Base-by-base conservation (phyloP, 2,113 vertebrate species). In the Trachemys scripta region DNA sequence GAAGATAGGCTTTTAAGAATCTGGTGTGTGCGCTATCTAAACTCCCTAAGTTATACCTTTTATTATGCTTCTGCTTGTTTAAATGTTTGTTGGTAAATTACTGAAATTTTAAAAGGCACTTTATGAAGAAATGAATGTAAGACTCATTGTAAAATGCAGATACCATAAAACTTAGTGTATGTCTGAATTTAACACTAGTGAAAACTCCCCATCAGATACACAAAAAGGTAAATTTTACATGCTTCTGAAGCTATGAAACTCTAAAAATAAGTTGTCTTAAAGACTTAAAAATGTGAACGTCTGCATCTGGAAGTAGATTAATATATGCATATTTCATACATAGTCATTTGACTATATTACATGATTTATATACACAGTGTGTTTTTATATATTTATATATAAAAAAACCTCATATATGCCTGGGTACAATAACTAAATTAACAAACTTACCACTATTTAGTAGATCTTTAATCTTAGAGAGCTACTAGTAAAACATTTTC, bases 131-230 rank as follows among this genome's bases (percentile, higher is more conserved):
- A 89, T 5, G 0, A 88, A 82, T 31, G 72, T 50, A 89, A 86
- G 82, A 49, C 24, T 59, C 24, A 1, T 0, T 0, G 57, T 17
- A 7, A 31, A 91, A 91, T 0, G 1, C 53, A 90, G 49, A n/a
- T 59, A 92, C 20, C 19, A 11, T 7, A 90, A 75, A 22, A 83
- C 78, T 29, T 91, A 42, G 75, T 16, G 19, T 38, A 72, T 19
- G 7, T 78, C 29, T 83, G 90, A 93, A 93, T 53, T 35, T 12
- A 29, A 12, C 19, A 69, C 31, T 69, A 62, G 13, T 13, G 24
- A 35, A 93, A 89, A 38, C 12, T 4, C 82, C 72, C 47, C 87
- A 3, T 82, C 51, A 38, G 56, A 56, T 47, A 72, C 12, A 88
- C 83, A 87, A 1, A 3, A 78, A 91, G 29, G 7, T 84, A 16